These are phyloP conservation scores for Drosophila sordidula DNA, from an alignment of 2,888 invertebrate genomes.

Conservation along the genomic window DNA sequence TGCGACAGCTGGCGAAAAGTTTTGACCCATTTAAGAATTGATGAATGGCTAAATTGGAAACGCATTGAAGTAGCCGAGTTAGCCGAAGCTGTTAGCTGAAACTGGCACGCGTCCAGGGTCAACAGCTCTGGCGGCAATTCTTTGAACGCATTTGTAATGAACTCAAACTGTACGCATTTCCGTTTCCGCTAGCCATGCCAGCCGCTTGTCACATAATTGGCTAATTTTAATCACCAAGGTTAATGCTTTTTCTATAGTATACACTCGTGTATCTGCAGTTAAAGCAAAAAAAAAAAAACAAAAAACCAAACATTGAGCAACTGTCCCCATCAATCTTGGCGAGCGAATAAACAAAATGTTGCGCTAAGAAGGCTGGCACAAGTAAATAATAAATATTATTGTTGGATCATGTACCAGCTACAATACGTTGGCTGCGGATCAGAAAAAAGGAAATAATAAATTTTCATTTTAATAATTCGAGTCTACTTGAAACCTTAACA, in stretches of 20 bases:
- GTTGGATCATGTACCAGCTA: conserved; percentile 9
- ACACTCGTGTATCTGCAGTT: conserved; percentile 8
- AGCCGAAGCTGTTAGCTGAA: conserved; percentile 10
- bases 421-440: background rate
- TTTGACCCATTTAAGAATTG: conserved; percentile 57
- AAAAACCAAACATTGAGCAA: conserved; percentile 74
- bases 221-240: conserved; percentile 74
- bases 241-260: conserved; percentile 43
- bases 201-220: conserved; percentile 51
- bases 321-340: conserved; percentile 74
- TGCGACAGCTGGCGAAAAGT: conserved; percentile 41
- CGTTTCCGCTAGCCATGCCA: conserved; percentile 53
- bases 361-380: conserved; percentile 9
- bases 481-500: background rate
- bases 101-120: conserved; percentile 62
- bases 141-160: conserved; percentile 60
- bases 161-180: conserved; percentile 58
- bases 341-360: conserved; percentile 34
- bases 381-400: conserved; percentile 48
- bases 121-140: conserved; percentile 32
- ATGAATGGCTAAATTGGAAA: conserved; percentile 36
- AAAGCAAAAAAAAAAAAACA: no score
- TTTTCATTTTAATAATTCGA: conserved; percentile 23
- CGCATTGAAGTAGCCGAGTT: conserved; percentile 17
- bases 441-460: background rate